phyloP scores from a whole-genome alignment of 2,797 vertebrate species.

The Amblyopsis hoosieri region DNA sequence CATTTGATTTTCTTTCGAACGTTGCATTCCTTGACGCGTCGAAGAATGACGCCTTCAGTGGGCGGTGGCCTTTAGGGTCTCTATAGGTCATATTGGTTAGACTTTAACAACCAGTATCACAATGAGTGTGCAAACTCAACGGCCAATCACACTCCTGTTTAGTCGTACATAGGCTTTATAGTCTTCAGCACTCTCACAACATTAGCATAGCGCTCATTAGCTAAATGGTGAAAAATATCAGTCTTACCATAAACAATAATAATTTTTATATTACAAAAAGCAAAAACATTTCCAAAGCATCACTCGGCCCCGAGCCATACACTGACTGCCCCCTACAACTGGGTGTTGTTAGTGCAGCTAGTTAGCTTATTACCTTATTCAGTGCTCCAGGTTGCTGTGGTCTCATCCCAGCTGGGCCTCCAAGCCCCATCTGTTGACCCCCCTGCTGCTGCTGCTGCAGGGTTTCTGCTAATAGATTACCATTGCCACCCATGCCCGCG shows the following conservation, averaged over 20 bases:
- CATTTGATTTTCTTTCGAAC: no score
- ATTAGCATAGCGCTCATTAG: no score
- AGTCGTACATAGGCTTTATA: no score
- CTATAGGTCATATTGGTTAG: slow-evolving; percentile 5
- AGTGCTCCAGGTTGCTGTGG: slow-evolving; percentile 86
- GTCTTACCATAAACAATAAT: not conserved
- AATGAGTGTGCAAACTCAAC: slow-evolving; percentile 15
- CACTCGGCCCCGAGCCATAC: no score
- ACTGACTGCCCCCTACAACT: no score
- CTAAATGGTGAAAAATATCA: not conserved
- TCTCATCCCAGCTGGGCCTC: slow-evolving; percentile 84
- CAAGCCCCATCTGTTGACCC: slow-evolving; percentile 83
- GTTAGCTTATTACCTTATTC: slow-evolving; percentile 77
- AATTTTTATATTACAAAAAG: no score
- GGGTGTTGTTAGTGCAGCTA: no score
- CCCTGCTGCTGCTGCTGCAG: slow-evolving; percentile 84
- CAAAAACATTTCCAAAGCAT: no score
- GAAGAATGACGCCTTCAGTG: no score
- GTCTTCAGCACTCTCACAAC: no score
- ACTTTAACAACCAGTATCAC: slow-evolving; percentile 51
- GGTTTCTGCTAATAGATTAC: slow-evolving; percentile 87
- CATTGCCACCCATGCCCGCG: slow-evolving; percentile 82
- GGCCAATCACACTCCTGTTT: slow-evolving; percentile 25
- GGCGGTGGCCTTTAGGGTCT: no score
- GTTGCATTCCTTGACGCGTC: no score